Base-by-base conservation (phyloP, 1,140 invertebrate genomes). In the Nasonia vitripennis region DNA sequence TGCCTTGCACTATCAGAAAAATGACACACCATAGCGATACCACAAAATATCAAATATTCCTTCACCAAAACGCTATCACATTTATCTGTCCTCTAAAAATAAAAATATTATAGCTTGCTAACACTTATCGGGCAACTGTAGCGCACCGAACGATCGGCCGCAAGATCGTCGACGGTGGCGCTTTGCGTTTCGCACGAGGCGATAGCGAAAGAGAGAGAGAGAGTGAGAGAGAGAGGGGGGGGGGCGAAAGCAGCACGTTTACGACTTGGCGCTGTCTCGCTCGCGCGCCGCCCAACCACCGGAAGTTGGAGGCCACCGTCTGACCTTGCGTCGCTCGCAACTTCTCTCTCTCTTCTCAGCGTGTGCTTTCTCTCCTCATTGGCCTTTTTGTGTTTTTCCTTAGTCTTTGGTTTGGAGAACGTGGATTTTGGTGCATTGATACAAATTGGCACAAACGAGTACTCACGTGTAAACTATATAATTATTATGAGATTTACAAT, bases 241-340 rank as follows among this genome's bases (percentile, higher is more conserved):
- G 83, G 55, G 55, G 48, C 62, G 51, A 73, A 68, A n/a, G 73
- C 51, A 62, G 87, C 88, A 86, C 86, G 84, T 87, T 87, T 82
- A 86, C 84, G 79, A 86, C 79, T 86, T 86, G 84, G 74, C 79
- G 55, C 78, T 78, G 20, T 78, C 78, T 86, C 78, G 81, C 62
- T 87, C 78, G 80, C 88, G 88, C 87, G 78, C 78, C 86, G 87
- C 87, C 89, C 87, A 84, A 91, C 89, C 90, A 93, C 92, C 92
- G 92, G 92, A 93, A 93, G 92, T 93, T 93, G 89, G 92, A 93
- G 92, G 92, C 92, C 92, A 93, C 90, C 87, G 92, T 83, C 89
- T 93, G 92, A 93, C 92, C 92, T 93, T 93, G 92, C 90, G 89
- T 90, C 87, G 88, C 74, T 89, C 83, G 86, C 80, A 77, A 78